Percentiles rank a stretch among this genome's conserved stretches.
Evolutionary conservation across 2,113 vertebrate genomes (phyloP).

Genomic region (Rostratula benghalensis): DNA sequence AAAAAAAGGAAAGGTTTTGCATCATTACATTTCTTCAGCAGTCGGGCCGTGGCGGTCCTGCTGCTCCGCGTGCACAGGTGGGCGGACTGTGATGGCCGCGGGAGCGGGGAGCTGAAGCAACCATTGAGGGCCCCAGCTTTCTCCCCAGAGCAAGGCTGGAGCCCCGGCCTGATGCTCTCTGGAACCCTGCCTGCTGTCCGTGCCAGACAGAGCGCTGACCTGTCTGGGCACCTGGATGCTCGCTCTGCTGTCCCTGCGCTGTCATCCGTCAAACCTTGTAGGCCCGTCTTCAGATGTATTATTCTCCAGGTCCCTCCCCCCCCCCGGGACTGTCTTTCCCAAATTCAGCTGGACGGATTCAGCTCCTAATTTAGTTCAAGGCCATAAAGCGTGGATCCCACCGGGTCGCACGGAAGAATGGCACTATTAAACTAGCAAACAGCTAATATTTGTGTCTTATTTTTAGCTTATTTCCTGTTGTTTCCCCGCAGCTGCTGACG

Average conservation of each 20-base stretch:
- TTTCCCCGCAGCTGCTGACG: neutral
- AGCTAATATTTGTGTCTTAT: conserved; percentile 14
- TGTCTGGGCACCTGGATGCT: neutral
- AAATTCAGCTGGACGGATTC: neutral
- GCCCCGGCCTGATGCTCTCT: fast-evolving
- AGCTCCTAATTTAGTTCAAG: conserved; percentile 28
- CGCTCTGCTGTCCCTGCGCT: neutral
- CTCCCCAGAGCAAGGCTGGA: neutral
- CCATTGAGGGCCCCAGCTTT: neutral
- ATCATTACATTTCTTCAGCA: too few species aligned
- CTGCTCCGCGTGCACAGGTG: neutral
- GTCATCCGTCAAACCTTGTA: neutral
- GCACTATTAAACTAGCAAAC: neutral
- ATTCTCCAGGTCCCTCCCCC: neutral
- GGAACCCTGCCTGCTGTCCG: neutral
- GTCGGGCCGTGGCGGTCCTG: neutral
- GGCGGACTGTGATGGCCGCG: neutral
- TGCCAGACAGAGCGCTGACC: neutral
- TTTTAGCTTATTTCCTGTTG: conserved; percentile 47
- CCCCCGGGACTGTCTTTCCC: neutral
- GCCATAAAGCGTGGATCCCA: neutral
- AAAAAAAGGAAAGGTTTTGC: neutral
- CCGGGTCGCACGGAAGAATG: neutral
- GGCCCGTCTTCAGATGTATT: neutral
- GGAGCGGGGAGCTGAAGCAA: neutral